A percentile compares a stretch with the other conserved stretches of the same genome.
Conservation (phyloP, 2,888 invertebrate genomes). For the Eilema griseolum region DNA sequence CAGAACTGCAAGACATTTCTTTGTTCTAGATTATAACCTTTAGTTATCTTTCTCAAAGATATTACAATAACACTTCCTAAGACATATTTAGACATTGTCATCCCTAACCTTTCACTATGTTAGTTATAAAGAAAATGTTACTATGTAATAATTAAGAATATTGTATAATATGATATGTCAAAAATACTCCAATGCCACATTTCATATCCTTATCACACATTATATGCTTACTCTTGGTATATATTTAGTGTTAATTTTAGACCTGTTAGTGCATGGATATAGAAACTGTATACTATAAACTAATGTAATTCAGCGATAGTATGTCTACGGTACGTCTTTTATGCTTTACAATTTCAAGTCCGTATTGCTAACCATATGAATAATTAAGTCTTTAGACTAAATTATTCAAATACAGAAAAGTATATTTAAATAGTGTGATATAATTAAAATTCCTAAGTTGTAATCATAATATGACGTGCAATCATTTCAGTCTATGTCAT, state of each 20-base stretch:
- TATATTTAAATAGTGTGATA: no score
- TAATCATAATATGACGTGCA: no score
- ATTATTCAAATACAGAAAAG: neutral
- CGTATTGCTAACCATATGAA: neutral
- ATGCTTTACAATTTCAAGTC: neutral
- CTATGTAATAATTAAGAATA: neutral
- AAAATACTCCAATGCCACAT: neutral
- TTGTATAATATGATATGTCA: neutral
- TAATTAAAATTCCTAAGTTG: no score
- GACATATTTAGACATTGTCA: neutral
- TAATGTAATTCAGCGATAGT: no score
- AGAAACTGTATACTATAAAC: no score
- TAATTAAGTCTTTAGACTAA: neutral
- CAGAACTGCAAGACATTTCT: conserved; percentile 8
- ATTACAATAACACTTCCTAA: neutral
- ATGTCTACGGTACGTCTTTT: no score
- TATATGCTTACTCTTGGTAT: neutral
- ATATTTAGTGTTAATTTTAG: neutral
- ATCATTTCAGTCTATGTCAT: no score
- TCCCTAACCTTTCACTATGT: neutral
- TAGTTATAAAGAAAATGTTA: neutral
- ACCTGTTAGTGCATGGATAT: neutral
- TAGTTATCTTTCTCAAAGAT: neutral
- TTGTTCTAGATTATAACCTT: conserved; percentile 10
- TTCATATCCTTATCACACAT: neutral